Percentiles rank a stretch among this genome's conserved stretches.
Conservation (phyloP, 2,113 vertebrate genomes). For the Sylvia atricapilla region DNA sequence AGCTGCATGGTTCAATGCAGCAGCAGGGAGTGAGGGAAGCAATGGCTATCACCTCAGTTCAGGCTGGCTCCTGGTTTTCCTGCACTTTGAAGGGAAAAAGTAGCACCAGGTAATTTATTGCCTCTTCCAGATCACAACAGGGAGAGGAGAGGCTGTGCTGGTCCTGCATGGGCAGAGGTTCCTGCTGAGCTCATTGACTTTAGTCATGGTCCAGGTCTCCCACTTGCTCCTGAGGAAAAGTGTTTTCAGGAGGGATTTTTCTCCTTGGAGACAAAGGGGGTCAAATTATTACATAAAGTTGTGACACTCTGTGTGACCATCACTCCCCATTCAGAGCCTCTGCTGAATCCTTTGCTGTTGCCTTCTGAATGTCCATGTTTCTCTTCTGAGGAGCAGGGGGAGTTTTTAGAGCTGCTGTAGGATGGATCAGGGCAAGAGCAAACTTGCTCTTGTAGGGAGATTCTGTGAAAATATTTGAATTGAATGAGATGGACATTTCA, state of each 20-base stretch:
- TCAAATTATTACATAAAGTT: not conserved
- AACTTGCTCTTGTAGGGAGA: not conserved
- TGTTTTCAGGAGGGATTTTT: not conserved
- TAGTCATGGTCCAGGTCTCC: not conserved
- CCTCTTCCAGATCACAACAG: not conserved
- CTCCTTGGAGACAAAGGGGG: not conserved
- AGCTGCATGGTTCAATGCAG: fast-evolving
- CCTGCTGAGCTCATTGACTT: not conserved
- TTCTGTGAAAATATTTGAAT: not conserved
- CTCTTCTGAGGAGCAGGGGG: fast-evolving
- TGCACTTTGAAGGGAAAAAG: not conserved
- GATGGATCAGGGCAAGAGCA: not conserved
- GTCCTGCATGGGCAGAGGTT: not conserved
- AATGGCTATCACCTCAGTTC: too few relatives aligned
- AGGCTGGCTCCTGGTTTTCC: not conserved
- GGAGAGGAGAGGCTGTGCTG: not conserved
- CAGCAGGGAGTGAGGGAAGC: not conserved
- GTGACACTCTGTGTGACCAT: not conserved
- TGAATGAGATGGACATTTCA: not conserved
- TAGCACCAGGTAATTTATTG: not conserved
- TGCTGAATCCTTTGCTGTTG: not conserved
- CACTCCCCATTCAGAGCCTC: not conserved
- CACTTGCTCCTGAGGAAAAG: not conserved
- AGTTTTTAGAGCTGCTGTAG: not conserved
- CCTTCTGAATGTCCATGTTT: fast-evolving